Percentiles rank a stretch among this genome's conserved stretches.
phyloP scores from a whole-genome alignment of 2,113 vertebrate genomes.

The Phyllostomus discolor region DNA sequence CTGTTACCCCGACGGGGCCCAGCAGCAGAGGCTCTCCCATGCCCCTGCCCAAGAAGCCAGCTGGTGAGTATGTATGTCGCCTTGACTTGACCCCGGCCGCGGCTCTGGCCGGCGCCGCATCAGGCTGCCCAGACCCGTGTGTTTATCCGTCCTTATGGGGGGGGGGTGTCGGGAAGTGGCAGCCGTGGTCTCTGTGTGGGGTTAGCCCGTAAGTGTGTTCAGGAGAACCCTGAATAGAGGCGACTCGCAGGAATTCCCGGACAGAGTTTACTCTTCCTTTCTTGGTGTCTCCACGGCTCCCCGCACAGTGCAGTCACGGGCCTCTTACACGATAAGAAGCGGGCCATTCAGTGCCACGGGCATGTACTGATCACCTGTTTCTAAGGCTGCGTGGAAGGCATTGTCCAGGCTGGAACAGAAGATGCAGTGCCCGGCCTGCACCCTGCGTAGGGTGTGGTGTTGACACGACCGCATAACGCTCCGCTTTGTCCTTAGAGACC shows the following conservation, averaged over 20 bases:
- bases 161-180: no score
- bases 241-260: neutral
- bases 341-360: neutral
- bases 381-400: neutral
- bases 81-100: neutral
- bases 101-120: neutral
- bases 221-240: neutral
- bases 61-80: constrained; percentile 77
- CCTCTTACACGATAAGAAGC: neutral
- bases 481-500: neutral
- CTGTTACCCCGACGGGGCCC: constrained; percentile 62
- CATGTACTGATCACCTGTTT: neutral
- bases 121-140: neutral
- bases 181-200: neutral
- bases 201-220: neutral
- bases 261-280: neutral
- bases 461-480: neutral
- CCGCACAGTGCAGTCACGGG: neutral
- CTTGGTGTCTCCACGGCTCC: neutral
- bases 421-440: no score
- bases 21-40: constrained; percentile 42
- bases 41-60: constrained; percentile 81
- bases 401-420: neutral
- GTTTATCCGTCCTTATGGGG: neutral
- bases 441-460: neutral